Conservation (phyloP, 1,140 invertebrate species). For the Leptoteleia sp. region DNA sequence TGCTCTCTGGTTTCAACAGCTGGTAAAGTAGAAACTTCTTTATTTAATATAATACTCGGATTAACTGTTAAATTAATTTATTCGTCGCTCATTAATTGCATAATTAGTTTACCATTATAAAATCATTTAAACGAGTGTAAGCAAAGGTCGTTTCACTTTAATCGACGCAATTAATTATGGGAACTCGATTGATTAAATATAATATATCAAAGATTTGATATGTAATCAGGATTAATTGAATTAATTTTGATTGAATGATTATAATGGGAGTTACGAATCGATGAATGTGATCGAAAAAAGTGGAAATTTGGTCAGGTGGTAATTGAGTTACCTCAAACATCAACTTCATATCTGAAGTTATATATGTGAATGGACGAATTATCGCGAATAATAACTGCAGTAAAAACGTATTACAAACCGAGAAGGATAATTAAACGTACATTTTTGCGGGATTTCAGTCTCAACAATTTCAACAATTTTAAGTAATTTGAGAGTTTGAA, state of each 20-base stretch:
- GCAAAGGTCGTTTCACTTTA: too few species aligned
- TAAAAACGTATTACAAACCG: conserved; percentile 27
- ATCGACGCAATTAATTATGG: too few species aligned
- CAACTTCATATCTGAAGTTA: too few species aligned
- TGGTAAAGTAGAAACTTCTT: conserved; percentile 40
- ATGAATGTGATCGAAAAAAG: conserved; percentile 11
- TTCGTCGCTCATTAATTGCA: too few species aligned
- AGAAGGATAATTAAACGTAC: conserved; percentile 23
- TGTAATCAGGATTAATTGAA: conserved; percentile 5
- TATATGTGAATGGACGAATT: too few species aligned
- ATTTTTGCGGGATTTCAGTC: conserved; percentile 13
- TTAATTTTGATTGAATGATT: conserved; percentile 5
- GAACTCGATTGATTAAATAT: too few species aligned
- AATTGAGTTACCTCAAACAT: conserved; percentile 15
- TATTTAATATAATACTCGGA: background rate
- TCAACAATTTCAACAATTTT: conserved; percentile 13
- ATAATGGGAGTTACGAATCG: background rate
- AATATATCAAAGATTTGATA: background rate
- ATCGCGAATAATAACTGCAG: conserved; percentile 25
- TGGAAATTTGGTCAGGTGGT: conserved; percentile 28
- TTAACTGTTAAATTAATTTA: background rate
- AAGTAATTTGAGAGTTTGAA: conserved; percentile 18
- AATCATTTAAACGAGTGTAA: too few species aligned
- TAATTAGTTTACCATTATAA: too few species aligned
- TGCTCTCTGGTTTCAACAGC: conserved; percentile 4